Evolutionary conservation across 2,888 invertebrate genomes (phyloP), one percentile per base, ranked within the genome.

Genomic region (Mimumesa dahlbomi): DNA sequence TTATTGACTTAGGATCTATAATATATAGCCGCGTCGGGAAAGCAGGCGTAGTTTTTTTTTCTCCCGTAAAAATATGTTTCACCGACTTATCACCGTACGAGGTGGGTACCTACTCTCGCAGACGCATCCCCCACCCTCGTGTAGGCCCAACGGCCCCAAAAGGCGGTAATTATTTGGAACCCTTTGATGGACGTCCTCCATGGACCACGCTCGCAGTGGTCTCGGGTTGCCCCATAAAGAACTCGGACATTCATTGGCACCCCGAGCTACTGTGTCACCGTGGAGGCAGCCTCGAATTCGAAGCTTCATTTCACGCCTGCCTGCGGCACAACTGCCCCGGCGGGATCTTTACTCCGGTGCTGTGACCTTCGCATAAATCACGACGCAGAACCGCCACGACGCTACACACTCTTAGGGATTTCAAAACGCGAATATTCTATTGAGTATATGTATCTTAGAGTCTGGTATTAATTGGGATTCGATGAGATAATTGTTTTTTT

Each of bases 101-200:
- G 36, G 25, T 50, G 57, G 43, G 7, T 34, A 56, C 45, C 64
- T 48, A 16, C 66, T 77, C 56, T 66, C 61, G 52, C 43, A 48
- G 40, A 43, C 62, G 64, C 73, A 61, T 70, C 62, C 19, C 21
- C 56, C 42, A 21, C 45, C 18, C 29, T 31, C 19, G 31, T 11
- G 45, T 22, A 18, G 14, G 6, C 36, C 38, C n/a, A n/a, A n/a
- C n/a, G 21, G 34, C 6, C 14, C 56, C 21, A 34, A 19, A 7
- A 54, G 74, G 76, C 85, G 84, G 84, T 84, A 78, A 84, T 87
- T 87, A 85, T 80, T 79, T 64, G 82, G 85, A 86, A 88, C 87
- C 87, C 88, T 88, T 87, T 88, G 88, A 87, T 85, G 84, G 75
- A 80, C 84, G 81, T 84, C 83, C 84, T 85, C 77, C 73, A n/a